phyloP scores from a whole-genome alignment of 2,113 vertebrate genomes.

The Callipepla californica region DNA sequence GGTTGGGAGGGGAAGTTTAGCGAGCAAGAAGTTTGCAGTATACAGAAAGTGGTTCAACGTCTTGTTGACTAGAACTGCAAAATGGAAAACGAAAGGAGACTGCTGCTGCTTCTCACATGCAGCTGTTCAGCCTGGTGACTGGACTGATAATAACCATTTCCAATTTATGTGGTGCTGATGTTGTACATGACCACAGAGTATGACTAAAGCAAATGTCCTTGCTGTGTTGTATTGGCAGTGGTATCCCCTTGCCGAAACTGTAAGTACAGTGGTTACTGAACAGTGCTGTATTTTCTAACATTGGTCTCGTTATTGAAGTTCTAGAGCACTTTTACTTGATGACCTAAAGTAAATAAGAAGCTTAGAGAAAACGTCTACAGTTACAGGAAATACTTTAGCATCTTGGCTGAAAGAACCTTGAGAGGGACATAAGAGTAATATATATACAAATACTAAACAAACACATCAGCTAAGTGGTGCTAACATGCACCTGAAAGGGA shows the following conservation, averaged over 20 bases:
- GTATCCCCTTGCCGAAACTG: background rate
- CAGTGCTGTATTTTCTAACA: background rate
- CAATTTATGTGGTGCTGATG: background rate
- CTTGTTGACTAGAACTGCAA: background rate
- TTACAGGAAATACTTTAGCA: background rate
- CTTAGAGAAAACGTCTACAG: background rate
- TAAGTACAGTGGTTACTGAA: background rate
- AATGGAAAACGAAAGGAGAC: constrained; percentile 34
- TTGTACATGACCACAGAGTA: background rate
- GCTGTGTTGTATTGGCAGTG: background rate
- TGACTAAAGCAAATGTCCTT: background rate
- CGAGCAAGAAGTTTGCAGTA: background rate
- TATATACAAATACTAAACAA: background rate
- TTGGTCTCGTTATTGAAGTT: background rate
- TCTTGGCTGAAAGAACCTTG: background rate
- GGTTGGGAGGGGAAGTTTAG: background rate
- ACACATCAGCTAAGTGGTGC: background rate
- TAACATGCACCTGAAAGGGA: background rate
- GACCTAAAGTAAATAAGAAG: background rate
- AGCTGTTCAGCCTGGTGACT: background rate
- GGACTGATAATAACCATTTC: background rate
- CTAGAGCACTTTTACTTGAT: background rate
- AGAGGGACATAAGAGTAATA: background rate
- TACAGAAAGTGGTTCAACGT: background rate
- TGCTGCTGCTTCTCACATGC: background rate